These are phyloP conservation scores for Catocala nupta DNA, from an alignment of 2,888 invertebrate species.

Conservation along the genomic window DNA sequence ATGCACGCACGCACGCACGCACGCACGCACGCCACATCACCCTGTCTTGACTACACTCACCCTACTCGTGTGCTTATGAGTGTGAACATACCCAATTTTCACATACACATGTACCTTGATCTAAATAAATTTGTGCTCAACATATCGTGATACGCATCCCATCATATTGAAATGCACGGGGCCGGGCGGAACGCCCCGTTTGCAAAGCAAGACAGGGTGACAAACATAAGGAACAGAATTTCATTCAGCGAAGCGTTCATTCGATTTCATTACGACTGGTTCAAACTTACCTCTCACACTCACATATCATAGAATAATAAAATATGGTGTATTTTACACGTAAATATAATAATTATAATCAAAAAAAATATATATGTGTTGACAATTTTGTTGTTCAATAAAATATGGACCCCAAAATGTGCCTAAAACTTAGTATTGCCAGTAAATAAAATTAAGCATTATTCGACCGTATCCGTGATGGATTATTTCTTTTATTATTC, in stretches of 20 bases:
- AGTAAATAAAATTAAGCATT: slow-evolving; percentile 64
- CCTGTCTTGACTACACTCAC: slow-evolving; percentile 36
- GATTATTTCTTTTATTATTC: slow-evolving; percentile 46
- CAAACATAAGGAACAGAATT: slow-evolving; percentile 55
- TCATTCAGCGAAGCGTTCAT: slow-evolving; percentile 62
- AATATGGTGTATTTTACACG: slow-evolving; percentile 55
- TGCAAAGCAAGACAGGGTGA: slow-evolving; percentile 78
- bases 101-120: slow-evolving; percentile 11
- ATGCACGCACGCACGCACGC: slow-evolving; percentile 9
- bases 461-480: slow-evolving; percentile 59
- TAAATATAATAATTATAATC: slow-evolving; percentile 30
- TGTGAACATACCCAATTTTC: slow-evolving; percentile 2
- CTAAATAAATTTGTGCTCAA: slow-evolving; percentile 20
- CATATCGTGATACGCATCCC: slow-evolving; percentile 27
- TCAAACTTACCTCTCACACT: slow-evolving; percentile 61
- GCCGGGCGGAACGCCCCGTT: slow-evolving; percentile 37
- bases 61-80: not conserved
- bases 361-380: slow-evolving; percentile 38
- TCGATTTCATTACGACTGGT: slow-evolving; percentile 35
- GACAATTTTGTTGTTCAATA: slow-evolving; percentile 38
- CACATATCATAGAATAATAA: slow-evolving; percentile 27
- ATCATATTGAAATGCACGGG: slow-evolving; percentile 35
- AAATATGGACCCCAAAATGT: slow-evolving; percentile 42
- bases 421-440: slow-evolving; percentile 47
- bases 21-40: slow-evolving; percentile 21